Percentiles rank a stretch among this genome's conserved stretches.
These are phyloP conservation scores for Protobothrops flavoviridis DNA, from an alignment of 2,113 vertebrate genomes.

Conservation along the genomic window DNA sequence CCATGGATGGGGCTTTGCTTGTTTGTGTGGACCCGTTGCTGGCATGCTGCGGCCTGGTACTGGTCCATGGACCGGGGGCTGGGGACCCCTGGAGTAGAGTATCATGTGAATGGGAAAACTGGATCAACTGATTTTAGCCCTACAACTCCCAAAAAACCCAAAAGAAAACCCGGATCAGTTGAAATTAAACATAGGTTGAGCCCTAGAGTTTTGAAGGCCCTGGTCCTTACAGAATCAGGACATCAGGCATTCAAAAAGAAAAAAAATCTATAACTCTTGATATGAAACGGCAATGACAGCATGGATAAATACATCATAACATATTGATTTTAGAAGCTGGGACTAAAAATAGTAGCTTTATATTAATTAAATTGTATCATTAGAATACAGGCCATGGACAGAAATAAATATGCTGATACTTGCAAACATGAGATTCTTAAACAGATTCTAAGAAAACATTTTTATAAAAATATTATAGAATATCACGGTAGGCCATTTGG, in stretches of 20 bases:
- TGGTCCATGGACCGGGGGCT: no score
- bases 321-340: not conserved
- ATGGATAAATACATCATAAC: not conserved
- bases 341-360: not conserved
- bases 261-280: not conserved
- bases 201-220: not conserved
- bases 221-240: not conserved
- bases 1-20: no score
- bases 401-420: not conserved
- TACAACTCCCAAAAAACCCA: not conserved
- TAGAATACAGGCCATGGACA: not conserved
- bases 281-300: not conserved
- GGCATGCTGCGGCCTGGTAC: no score
- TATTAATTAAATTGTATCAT: not conserved
- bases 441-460: not conserved
- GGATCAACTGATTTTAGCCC: not conserved
- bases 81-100: not conserved
- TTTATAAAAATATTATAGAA: not conserved
- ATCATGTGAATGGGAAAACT: not conserved
- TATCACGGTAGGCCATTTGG: not conserved
- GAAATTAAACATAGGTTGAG: not conserved
- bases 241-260: not conserved
- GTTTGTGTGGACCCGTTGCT: no score
- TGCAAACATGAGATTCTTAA: not conserved
- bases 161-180: not conserved